Evolutionary conservation across 2,113 vertebrate genomes (phyloP), one percentile per base, ranked within the genome.

Genomic region (Thunnus maccoyii): DNA sequence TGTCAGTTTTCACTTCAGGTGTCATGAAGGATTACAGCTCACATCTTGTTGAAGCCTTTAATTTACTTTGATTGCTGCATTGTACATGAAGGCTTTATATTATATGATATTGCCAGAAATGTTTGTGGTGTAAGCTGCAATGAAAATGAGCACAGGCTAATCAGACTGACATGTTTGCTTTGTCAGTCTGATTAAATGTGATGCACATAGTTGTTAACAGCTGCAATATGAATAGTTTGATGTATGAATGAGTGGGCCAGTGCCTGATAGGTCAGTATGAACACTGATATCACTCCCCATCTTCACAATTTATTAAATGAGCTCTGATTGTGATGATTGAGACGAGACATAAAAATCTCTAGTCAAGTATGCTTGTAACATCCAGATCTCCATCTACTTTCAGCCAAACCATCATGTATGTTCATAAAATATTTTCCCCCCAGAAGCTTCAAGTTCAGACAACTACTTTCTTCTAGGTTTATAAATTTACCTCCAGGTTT

Each of bases 381-480:
- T 41, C 36, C 36, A 41, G 36, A 41, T 41, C 36, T 41, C 7
- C 9, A 41, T 41, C 36, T 1, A 41, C 36, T 41, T 41, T 9
- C 36, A 41, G 5, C 36, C 9, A 41, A 41, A 41, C 36, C 36
- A 41, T 41, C 36, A 41, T 9, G 7, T 41, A 85, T 86, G 83
- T 80, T 88, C 76, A 73, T 78, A 82, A 91, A 91, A 89, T 86
- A 86, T 89, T 86, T 16, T 83, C 81, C 72, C 73, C 75, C 83
- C 72, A 89, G 87, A 90, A 88, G 77, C 78, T 86, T 94, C 95
- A 92, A 87, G 95, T 93, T 89, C 86, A 92, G 91, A 92, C 94
- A 93, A 83, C 92, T 70, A 81, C 84, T 89, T 83, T 85, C 86
- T 85, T 51, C 77, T 75, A 63, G 88, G 87, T 93, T 94, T 93